phyloP scores from a whole-genome alignment of 2,113 vertebrate genomes.

The Serilophus lunatus region DNA sequence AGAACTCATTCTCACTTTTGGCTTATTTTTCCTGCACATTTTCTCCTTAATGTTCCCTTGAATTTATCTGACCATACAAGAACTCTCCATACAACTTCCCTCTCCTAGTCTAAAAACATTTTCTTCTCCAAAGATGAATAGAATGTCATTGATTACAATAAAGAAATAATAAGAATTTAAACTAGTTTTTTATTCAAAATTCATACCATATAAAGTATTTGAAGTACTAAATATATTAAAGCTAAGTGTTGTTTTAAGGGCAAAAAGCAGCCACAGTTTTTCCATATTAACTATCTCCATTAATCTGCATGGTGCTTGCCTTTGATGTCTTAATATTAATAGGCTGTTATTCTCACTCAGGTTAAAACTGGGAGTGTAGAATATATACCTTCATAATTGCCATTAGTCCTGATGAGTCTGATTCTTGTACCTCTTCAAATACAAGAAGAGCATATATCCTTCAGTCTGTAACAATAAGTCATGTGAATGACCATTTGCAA shows the following conservation, averaged over 20 bases:
- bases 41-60: not conserved
- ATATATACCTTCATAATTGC: not conserved
- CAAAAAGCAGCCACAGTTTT: not conserved
- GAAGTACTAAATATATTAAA: not conserved
- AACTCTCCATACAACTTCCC: not conserved
- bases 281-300: not conserved
- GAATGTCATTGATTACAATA: not conserved
- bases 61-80: not conserved
- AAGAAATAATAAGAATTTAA: not conserved
- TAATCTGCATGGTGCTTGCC: not conserved
- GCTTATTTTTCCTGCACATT: not conserved
- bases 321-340: not conserved
- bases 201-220: not conserved
- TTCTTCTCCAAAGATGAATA: not conserved
- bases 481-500: not conserved
- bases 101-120: not conserved
- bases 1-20: not conserved
- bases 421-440: not conserved
- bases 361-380: not conserved
- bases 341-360: not conserved
- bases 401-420: conserved; percentile 1
- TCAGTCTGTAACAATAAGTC: not conserved
- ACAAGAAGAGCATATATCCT: not conserved
- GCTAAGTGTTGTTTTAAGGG: not conserved
- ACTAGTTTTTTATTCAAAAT: not conserved